A percentile compares a stretch with the other conserved stretches of the same genome.
phyloP scores from a whole-genome alignment of 92 coral and sea anemone species.

The Umimayanthus kanabou region DNA sequence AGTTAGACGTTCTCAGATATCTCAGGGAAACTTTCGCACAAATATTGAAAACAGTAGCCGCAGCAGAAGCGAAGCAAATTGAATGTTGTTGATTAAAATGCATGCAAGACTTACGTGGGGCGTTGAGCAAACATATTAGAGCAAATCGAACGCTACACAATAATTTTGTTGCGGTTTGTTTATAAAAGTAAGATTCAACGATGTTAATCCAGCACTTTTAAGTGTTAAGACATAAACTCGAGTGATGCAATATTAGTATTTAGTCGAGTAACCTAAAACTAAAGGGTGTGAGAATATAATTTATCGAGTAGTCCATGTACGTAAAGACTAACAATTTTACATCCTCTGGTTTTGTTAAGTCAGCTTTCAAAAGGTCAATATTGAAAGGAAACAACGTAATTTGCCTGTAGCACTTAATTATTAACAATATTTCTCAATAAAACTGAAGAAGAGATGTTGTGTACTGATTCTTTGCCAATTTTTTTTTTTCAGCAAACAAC shows the following conservation, averaged over 20 bases:
- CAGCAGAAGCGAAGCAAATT: neutral
- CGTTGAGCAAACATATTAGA: neutral
- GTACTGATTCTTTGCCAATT: too few species aligned
- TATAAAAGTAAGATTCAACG: neutral
- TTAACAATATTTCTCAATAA: too few species aligned
- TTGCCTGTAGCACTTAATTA: neutral
- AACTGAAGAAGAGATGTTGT: too few species aligned
- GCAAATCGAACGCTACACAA: neutral
- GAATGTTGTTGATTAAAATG: neutral
- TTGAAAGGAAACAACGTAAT: neutral
- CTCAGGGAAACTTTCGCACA: neutral
- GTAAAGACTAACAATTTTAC: neutral
- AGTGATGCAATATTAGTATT: neutral
- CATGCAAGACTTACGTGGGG: neutral
- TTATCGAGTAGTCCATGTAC: neutral
- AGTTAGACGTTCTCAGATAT: constrained; percentile 1
- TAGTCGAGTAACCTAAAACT: neutral
- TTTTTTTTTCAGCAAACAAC: too few species aligned
- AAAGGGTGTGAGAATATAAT: too few species aligned
- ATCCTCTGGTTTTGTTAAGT: neutral
- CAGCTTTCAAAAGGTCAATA: neutral
- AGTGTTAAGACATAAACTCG: neutral
- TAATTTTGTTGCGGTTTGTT: neutral
- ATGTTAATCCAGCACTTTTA: neutral
- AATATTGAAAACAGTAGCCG: neutral